These are phyloP conservation scores for Hemiscyllium ocellatum DNA, from an alignment of 2,113 vertebrate genomes.

Conservation along the genomic window DNA sequence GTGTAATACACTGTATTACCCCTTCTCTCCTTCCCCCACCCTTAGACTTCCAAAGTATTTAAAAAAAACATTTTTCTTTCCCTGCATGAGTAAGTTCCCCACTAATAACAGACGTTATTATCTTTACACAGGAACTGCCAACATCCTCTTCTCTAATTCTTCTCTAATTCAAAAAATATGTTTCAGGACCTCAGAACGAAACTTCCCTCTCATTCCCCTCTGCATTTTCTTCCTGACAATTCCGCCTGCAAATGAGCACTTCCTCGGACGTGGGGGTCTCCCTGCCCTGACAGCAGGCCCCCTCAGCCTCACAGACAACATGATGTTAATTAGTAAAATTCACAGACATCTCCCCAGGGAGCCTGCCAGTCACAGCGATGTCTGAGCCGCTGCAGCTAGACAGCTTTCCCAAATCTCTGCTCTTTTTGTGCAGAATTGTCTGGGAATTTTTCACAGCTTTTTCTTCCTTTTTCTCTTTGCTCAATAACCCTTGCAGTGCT, in stretches of 20 bases:
- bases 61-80: constrained; percentile 37
- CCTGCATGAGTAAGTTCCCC: constrained; percentile 57
- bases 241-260: constrained; percentile 35
- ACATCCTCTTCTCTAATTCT: constrained; percentile 58
- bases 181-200: constrained; percentile 40
- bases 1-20: not conserved
- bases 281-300: constrained; percentile 5
- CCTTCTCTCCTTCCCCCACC: constrained; percentile 4
- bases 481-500: constrained; percentile 14
- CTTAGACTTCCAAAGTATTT: constrained; percentile 1
- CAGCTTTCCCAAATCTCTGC: constrained; percentile 1
- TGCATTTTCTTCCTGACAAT: constrained; percentile 4
- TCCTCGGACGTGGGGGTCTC: constrained; percentile 24
- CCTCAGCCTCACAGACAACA: constrained; percentile 32
- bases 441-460: constrained; percentile 27
- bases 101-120: constrained; percentile 52
- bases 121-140: constrained; percentile 57
- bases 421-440: not conserved
- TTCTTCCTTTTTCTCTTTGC: not conserved
- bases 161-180: constrained; percentile 58
- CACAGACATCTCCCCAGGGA: constrained; percentile 30
- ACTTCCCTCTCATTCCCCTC: constrained; percentile 37
- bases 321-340: constrained; percentile 34
- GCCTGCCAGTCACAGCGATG: constrained; percentile 1
- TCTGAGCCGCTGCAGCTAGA: not conserved